Percentiles rank a stretch among this genome's conserved stretches.
These are phyloP conservation scores for Diadema setosum DNA, from an alignment of 35 echinoderm and acorn worm species.

Conservation along the genomic window DNA sequence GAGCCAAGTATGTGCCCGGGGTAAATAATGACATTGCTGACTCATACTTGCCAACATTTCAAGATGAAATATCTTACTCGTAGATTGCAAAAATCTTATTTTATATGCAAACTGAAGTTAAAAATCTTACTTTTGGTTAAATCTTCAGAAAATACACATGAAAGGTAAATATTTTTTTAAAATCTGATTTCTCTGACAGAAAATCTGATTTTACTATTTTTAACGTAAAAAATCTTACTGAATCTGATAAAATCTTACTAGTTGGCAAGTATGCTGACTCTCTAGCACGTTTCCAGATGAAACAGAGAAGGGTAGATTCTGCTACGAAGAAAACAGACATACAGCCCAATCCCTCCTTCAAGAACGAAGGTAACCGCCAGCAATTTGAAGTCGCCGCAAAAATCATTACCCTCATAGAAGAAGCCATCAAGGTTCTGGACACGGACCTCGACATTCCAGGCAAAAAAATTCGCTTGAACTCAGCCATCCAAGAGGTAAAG, in stretches of 20 bases:
- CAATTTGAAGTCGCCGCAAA: too few species aligned
- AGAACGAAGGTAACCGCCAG: too few species aligned
- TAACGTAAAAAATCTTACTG: not conserved
- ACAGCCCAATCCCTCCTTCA: too few species aligned
- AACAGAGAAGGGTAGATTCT: too few species aligned
- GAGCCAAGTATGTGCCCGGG: conserved; percentile 23
- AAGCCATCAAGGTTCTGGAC: too few species aligned
- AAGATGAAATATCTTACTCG: not conserved
- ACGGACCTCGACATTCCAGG: too few species aligned
- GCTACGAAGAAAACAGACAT: too few species aligned
- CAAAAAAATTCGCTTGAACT: too few species aligned
- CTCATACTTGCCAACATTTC: conserved; percentile 8
- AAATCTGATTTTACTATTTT: not conserved
- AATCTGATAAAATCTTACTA: too few species aligned
- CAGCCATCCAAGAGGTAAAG: too few species aligned
- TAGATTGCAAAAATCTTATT: not conserved
- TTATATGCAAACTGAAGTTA: too few species aligned
- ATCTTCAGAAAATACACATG: not conserved
- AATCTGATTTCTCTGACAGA: not conserved
- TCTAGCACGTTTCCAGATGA: not conserved
- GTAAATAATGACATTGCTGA: conserved; percentile 6
- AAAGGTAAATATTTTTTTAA: not conserved
- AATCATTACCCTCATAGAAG: too few species aligned
- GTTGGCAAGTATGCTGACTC: not conserved
- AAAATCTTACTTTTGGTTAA: not conserved